phyloP scores from a whole-genome alignment of 2,113 vertebrate genomes.

The Menura novaehollandiae region DNA sequence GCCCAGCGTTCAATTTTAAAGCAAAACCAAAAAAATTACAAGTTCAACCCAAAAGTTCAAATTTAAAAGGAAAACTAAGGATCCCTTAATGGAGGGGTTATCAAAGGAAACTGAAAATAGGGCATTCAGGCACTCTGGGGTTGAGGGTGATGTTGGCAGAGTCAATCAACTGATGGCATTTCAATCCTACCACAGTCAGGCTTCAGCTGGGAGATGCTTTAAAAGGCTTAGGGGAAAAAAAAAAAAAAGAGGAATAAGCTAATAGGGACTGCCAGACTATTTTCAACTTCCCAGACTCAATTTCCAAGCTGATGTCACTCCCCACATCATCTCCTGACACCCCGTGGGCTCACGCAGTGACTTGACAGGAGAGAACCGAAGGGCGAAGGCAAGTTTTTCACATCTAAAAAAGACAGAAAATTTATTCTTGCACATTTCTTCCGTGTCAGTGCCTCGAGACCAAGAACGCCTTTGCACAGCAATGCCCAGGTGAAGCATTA shows the following conservation, averaged over 20 bases:
- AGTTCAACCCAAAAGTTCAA: no score
- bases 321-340: not conserved
- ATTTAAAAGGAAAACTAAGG: no score
- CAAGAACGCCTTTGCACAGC: not conserved
- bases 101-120: not conserved
- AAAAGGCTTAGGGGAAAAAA: not conserved
- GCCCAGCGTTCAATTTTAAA: not conserved
- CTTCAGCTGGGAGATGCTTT: not conserved
- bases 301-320: not conserved
- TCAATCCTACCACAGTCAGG: not conserved
- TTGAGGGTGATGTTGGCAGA: not conserved
- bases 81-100: not conserved
- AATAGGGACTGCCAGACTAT: not conserved
- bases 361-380: not conserved
- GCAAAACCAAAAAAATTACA: not conserved
- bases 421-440: not conserved
- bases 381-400: not conserved
- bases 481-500: not conserved
- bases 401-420: not conserved
- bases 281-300: not conserved
- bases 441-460: not conserved
- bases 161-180: not conserved
- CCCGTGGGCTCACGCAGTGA: not conserved
- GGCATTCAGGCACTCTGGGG: rapidly evolving
- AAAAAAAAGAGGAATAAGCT: not conserved